A percentile compares a stretch with the other conserved stretches of the same genome.
Evolutionary conservation across 2,797 vertebrate genomes (phyloP).

Genomic region (Xyrichtys novacula): DNA sequence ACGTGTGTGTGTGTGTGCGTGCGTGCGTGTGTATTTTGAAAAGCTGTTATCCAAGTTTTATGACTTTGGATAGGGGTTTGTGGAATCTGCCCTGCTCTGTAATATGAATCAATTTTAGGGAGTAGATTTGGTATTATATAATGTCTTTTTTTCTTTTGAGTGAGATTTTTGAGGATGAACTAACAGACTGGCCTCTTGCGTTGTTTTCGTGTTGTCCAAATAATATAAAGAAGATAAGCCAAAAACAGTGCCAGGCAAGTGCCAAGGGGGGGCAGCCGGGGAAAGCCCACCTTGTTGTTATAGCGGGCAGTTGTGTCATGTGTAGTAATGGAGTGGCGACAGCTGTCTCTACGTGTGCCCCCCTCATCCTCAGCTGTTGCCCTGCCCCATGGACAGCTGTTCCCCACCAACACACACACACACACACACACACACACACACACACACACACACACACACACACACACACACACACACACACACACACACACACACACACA

Average conservation of each 20-base stretch:
- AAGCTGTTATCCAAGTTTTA: constrained; percentile 22
- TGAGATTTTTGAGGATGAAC: constrained; percentile 16
- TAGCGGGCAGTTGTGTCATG: constrained; percentile 79
- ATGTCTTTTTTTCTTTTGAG: constrained; percentile 38
- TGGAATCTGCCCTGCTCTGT: constrained; percentile 29
- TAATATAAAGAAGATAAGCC: constrained; percentile 19
- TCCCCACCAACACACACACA: constrained; percentile 64
- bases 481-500: constrained; percentile 45
- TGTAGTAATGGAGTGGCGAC: constrained; percentile 84
- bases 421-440: background rate
- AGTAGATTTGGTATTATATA: constrained; percentile 45
- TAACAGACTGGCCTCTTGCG: constrained; percentile 7
- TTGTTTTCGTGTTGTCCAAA: constrained; percentile 24
- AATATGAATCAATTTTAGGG: constrained; percentile 32
- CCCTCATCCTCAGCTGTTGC: constrained; percentile 93
- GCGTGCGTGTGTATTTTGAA: constrained; percentile 6
- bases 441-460: constrained; percentile 31
- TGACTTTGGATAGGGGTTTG: constrained; percentile 29
- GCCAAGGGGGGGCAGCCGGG: constrained; percentile 48
- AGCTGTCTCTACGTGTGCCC: constrained; percentile 88
- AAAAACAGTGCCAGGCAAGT: too few relatives aligned
- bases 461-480: constrained; percentile 42
- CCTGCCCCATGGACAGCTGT: constrained; percentile 93
- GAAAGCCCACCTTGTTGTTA: constrained; percentile 76
- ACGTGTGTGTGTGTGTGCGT: constrained; percentile 34